Percentiles rank a stretch among this genome's conserved stretches.
Conservation (phyloP, 2,888 invertebrate species). For the Coelinius sp. region DNA sequence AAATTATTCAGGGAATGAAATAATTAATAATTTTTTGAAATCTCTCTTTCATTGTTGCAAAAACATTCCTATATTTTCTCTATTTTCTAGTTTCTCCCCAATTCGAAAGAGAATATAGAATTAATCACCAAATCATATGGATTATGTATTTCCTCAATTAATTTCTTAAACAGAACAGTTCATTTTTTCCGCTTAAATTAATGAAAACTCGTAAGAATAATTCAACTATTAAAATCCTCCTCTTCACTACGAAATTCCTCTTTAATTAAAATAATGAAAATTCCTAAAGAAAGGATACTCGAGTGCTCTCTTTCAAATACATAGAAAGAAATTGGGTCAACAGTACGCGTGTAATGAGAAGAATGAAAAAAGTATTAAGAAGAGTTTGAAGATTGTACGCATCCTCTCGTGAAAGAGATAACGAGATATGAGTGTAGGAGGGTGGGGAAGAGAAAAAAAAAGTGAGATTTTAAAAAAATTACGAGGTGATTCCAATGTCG, state of each 20-base stretch:
- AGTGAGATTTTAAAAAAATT: conserved; percentile 6
- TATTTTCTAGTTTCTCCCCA: too few species aligned
- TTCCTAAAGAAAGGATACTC: neutral
- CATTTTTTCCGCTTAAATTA: neutral
- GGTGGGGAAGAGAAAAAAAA: neutral
- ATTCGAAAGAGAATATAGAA: too few species aligned
- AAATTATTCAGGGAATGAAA: too few species aligned
- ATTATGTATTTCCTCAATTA: neutral
- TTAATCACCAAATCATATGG: too few species aligned
- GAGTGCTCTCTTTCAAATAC: neutral
- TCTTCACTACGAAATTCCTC: neutral
- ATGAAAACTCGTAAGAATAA: neutral
- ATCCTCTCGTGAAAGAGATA: neutral
- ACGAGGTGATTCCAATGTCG: conserved; percentile 35
- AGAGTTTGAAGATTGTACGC: conserved; percentile 13
- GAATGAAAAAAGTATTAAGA: neutral
- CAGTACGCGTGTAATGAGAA: conserved; percentile 15
- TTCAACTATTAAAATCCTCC: neutral
- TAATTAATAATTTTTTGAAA: too few species aligned
- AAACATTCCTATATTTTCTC: too few species aligned
- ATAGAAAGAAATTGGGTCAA: conserved; percentile 4
- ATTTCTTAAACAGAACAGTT: neutral
- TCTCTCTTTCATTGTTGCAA: too few species aligned
- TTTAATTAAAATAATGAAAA: conserved; percentile 19
- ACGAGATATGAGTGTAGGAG: neutral